phyloP scores from a whole-genome alignment of 2,113 vertebrate species.

The Amazona vittata region DNA sequence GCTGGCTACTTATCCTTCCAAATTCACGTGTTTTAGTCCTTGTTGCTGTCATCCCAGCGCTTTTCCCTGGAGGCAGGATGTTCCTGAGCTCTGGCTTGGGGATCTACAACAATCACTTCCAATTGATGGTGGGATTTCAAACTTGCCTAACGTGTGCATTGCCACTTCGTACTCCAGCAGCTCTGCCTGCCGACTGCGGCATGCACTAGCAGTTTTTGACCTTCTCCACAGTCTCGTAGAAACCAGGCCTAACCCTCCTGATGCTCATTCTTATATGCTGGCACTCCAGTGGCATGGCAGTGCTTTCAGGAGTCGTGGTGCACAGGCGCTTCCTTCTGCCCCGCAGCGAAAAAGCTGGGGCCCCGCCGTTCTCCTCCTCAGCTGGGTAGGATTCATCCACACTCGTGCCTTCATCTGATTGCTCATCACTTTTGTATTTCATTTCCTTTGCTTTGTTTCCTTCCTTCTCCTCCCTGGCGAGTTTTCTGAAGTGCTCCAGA shows the following conservation, averaged over 20 bases:
- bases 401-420: conserved; percentile 27
- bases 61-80: neutral
- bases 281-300: conserved; percentile 45
- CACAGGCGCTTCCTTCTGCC: conserved; percentile 65
- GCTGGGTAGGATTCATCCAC: conserved; percentile 25
- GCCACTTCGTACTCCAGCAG: conserved; percentile 54
- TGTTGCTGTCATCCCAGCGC: neutral
- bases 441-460: conserved; percentile 12
- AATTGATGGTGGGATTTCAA: conserved; percentile 53
- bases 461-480: conserved; percentile 60
- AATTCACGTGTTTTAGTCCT: neutral
- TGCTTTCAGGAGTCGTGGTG: rapidly evolving
- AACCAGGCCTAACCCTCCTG: conserved; percentile 68
- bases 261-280: conserved; percentile 73
- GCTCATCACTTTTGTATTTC: conserved; percentile 26
- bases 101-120: conserved; percentile 48
- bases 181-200: neutral
- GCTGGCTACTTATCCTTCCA: neutral
- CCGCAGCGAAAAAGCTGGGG: conserved; percentile 44
- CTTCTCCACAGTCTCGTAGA: conserved; percentile 74
- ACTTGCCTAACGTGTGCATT: conserved; percentile 48
- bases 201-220: conserved; percentile 61
- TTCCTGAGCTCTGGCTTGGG: conserved; percentile 42
- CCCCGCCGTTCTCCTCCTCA: conserved; percentile 5
- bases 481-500: conserved; percentile 70